Conservation (phyloP, 1,140 invertebrate species). For the Brachionus rotundiformis region DNA sequence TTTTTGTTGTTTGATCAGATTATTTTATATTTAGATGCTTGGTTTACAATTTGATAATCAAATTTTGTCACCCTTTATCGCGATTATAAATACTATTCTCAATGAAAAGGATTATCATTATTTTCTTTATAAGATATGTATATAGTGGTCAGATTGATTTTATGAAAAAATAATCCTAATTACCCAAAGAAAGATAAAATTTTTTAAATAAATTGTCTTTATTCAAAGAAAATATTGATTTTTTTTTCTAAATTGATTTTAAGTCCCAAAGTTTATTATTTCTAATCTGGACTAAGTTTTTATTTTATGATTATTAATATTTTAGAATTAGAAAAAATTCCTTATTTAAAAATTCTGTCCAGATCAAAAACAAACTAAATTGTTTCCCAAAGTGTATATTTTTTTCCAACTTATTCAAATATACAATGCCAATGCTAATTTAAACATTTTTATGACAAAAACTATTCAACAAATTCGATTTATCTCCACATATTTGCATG, state of each 20-base stretch:
- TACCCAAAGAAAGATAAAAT: too few relatives aligned
- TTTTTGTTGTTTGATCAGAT: constrained; percentile 63
- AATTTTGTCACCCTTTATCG: constrained; percentile 61
- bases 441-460: not conserved
- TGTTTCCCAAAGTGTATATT: too few relatives aligned
- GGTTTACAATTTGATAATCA: constrained; percentile 63
- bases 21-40: constrained; percentile 64
- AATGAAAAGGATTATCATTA: not conserved
- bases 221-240: too few relatives aligned
- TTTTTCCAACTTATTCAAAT: not conserved
- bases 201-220: too few relatives aligned
- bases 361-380: too few relatives aligned
- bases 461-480: not conserved
- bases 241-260: not conserved
- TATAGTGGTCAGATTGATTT: not conserved
- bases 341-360: too few relatives aligned
- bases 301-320: too few relatives aligned
- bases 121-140: not conserved
- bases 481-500: not conserved
- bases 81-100: constrained; percentile 55
- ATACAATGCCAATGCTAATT: not conserved
- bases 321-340: too few relatives aligned
- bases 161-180: too few relatives aligned
- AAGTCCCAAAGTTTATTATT: too few relatives aligned
- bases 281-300: too few relatives aligned